phyloP scores from a whole-genome alignment of 2,113 vertebrate species.

The Microtus montanus region DNA sequence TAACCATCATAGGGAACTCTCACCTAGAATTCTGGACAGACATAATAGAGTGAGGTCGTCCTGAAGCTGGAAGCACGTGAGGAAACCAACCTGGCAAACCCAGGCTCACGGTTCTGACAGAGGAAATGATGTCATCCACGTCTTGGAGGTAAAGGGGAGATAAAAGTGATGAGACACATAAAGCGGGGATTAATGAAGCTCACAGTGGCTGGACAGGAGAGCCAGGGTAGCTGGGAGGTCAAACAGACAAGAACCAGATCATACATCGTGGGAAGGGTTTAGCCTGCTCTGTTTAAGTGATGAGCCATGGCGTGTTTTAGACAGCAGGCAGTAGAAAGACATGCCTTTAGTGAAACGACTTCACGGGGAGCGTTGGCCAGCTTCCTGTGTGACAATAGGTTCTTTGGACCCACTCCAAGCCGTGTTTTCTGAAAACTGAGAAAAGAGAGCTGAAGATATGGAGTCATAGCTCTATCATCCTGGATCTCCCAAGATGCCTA shows the following conservation, averaged over 20 bases:
- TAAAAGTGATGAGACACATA: neutral
- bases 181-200: neutral
- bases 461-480: neutral
- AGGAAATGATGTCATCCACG: neutral
- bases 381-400: neutral
- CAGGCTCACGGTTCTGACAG: neutral
- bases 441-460: neutral
- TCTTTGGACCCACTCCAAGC: too few species aligned
- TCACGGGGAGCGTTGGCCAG: neutral
- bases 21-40: neutral
- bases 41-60: accelerated
- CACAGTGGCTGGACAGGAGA: neutral
- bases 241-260: neutral
- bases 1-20: neutral
- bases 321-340: neutral
- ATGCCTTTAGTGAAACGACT: neutral
- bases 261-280: neutral
- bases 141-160: neutral
- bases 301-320: neutral
- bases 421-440: constrained; percentile 6
- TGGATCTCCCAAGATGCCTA: neutral
- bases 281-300: neutral
- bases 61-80: neutral
- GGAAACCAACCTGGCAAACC: neutral
- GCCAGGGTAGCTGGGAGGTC: neutral